Conservation (phyloP, 2,113 vertebrate genomes). For the Laterallus jamaicensis region DNA sequence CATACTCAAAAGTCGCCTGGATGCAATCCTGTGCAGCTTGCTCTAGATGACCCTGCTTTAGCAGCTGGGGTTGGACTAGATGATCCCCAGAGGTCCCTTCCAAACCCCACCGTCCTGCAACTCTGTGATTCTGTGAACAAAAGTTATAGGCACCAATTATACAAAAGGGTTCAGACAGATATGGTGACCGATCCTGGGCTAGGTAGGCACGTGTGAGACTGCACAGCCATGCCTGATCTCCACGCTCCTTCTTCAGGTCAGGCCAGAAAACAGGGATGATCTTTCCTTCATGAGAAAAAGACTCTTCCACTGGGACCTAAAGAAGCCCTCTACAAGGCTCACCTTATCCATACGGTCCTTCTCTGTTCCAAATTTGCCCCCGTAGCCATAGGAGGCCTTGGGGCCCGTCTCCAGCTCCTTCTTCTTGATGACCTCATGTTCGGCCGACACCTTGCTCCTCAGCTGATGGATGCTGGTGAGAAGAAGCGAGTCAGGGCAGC, state of each 20-base stretch:
- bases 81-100: too few relatives aligned
- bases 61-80: too few relatives aligned
- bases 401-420: slow-evolving; percentile 84
- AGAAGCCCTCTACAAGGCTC: neutral
- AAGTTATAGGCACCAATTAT: neutral
- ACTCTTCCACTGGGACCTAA: neutral
- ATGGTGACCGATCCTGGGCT: neutral
- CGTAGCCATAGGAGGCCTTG: slow-evolving; percentile 94
- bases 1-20: too few relatives aligned
- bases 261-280: neutral
- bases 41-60: too few relatives aligned
- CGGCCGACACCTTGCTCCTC: slow-evolving; percentile 85
- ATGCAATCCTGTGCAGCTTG: too few relatives aligned
- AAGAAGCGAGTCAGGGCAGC: neutral
- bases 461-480: slow-evolving; percentile 86
- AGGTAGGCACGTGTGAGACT: neutral
- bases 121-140: neutral
- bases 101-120: too few relatives aligned
- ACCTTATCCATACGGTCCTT: slow-evolving; percentile 96
- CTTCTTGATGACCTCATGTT: slow-evolving; percentile 88
- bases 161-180: neutral
- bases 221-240: neutral
- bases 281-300: neutral
- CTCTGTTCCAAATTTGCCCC: slow-evolving; percentile 94
- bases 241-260: neutral